A percentile compares a stretch with the other conserved stretches of the same genome.
Conservation (phyloP, 2,113 vertebrate species). For the Scatophagus argus region DNA sequence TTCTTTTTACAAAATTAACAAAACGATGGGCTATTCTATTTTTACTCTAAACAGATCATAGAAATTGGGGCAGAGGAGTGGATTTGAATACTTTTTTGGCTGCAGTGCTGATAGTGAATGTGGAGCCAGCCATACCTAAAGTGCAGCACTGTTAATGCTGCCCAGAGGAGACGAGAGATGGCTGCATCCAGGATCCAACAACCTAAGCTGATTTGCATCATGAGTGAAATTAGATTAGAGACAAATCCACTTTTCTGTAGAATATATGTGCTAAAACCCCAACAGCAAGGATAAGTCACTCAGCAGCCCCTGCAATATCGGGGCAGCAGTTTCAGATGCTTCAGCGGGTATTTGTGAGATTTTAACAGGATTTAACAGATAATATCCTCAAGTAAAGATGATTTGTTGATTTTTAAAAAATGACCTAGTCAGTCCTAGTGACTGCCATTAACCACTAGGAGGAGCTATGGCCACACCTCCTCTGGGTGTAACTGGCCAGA, state of each 20-base stretch:
- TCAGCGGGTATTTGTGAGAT: neutral
- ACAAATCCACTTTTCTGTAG: slow-evolving; percentile 77
- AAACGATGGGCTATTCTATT: slow-evolving; percentile 46
- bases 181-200: slow-evolving; percentile 59
- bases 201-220: slow-evolving; percentile 78
- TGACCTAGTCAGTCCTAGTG: slow-evolving; percentile 24
- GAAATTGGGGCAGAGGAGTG: slow-evolving; percentile 63
- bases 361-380: slow-evolving; percentile 46
- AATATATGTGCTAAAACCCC: slow-evolving; percentile 53
- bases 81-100: slow-evolving; percentile 47
- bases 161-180: slow-evolving; percentile 53
- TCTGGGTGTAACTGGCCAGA: slow-evolving; percentile 6
- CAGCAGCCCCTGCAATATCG: slow-evolving; percentile 29
- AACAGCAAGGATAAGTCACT: slow-evolving; percentile 37
- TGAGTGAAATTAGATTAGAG: slow-evolving; percentile 79
- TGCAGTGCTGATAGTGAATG: neutral
- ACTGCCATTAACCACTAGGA: slow-evolving; percentile 70
- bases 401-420: slow-evolving; percentile 14
- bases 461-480: slow-evolving; percentile 70
- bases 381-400: slow-evolving; percentile 21
- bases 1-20: slow-evolving; percentile 35
- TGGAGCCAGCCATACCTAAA: slow-evolving; percentile 42
- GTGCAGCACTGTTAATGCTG: slow-evolving; percentile 46
- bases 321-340: slow-evolving; percentile 9
- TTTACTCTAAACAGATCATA: slow-evolving; percentile 49